phyloP scores from a whole-genome alignment of 2,113 vertebrate species.

The Mormoops blainvillei region DNA sequence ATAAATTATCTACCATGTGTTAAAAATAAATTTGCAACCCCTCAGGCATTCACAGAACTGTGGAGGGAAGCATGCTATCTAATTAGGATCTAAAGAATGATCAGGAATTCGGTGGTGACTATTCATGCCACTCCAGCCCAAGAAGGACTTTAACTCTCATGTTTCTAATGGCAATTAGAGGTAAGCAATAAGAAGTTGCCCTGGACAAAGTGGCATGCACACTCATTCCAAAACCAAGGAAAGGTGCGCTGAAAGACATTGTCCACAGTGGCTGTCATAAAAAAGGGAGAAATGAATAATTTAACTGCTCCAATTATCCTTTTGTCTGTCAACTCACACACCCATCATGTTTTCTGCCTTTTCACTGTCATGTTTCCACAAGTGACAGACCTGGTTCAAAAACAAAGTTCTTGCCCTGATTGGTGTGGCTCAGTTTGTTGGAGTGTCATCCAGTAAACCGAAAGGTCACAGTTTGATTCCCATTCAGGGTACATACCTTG shows the following conservation, averaged over 20 bases:
- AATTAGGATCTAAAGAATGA: background rate
- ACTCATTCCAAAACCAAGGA: fast-evolving
- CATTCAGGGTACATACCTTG: no score
- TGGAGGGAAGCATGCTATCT: background rate
- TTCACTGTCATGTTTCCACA: background rate
- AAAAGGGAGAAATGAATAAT: background rate
- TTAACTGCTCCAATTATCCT: background rate
- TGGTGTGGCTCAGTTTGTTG: no score
- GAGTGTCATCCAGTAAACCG: no score
- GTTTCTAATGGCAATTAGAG: background rate
- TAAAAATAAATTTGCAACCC: background rate
- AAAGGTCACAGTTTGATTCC: no score
- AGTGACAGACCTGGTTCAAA: background rate
- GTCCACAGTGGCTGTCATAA: no score
- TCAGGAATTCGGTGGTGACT: background rate
- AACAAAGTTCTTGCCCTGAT: background rate
- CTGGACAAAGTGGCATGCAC: background rate
- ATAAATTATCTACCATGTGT: background rate
- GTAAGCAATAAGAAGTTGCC: background rate
- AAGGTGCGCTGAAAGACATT: background rate
- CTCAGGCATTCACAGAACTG: background rate
- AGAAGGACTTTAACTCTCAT: background rate
- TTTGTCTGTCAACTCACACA: background rate
- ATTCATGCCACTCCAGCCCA: background rate
- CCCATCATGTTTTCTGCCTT: background rate